These are phyloP conservation scores for Phasia obesa DNA, from an alignment of 2,888 invertebrate species.

Conservation along the genomic window DNA sequence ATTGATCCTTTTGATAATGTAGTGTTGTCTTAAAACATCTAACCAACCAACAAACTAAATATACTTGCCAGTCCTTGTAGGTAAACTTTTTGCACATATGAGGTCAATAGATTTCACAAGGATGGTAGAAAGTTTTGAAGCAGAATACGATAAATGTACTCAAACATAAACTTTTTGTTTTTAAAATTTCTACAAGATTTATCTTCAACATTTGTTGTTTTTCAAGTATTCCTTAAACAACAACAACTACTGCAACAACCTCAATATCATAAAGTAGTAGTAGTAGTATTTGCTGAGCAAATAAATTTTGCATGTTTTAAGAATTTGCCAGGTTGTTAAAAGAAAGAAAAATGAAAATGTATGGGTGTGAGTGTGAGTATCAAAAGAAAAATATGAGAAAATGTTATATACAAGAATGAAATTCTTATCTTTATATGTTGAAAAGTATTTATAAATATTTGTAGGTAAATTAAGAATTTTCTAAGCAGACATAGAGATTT, in stretches of 20 bases:
- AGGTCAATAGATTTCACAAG: slow-evolving; percentile 69
- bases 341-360: neutral
- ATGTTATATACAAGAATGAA: slow-evolving; percentile 10
- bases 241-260: slow-evolving; percentile 11
- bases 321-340: slow-evolving; percentile 28
- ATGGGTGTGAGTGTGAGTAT: neutral
- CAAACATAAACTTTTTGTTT: slow-evolving; percentile 28
- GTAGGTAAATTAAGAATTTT: slow-evolving; percentile 58
- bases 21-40: neutral
- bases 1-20: no score
- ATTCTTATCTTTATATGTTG: slow-evolving; percentile 48
- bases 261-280: slow-evolving; percentile 60
- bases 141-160: neutral
- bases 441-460: slow-evolving; percentile 34
- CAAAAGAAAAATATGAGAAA: slow-evolving; percentile 38
- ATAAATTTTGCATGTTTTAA: slow-evolving; percentile 56
- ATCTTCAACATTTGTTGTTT: slow-evolving; percentile 56
- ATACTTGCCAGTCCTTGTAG: neutral
- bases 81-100: slow-evolving; percentile 38
- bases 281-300: slow-evolving; percentile 77
- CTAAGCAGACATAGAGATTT: slow-evolving; percentile 40
- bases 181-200: slow-evolving; percentile 61
- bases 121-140: slow-evolving; percentile 32
- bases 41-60: neutral
- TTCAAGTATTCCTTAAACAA: slow-evolving; percentile 44